These are phyloP conservation scores for Poliocrania exsul DNA, from an alignment of 2,797 vertebrate species.

Conservation along the genomic window DNA sequence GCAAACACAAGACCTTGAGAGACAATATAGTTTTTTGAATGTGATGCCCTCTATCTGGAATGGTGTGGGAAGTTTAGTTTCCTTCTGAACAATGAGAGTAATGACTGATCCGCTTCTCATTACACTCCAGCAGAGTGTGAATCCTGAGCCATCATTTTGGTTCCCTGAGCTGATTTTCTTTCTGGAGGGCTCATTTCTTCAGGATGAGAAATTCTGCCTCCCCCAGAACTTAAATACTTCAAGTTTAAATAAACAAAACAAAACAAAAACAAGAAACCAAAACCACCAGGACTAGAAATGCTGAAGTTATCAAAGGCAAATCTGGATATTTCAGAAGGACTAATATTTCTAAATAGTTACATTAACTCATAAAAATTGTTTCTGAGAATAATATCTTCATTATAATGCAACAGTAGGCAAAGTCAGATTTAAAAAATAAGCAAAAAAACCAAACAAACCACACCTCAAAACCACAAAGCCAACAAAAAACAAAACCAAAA, in stretches of 20 bases:
- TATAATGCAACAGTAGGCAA: background rate
- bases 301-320: background rate
- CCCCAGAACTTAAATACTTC: background rate
- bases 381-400: background rate
- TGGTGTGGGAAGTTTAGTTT: background rate
- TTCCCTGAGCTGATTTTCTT: background rate
- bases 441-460: background rate
- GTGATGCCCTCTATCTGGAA: background rate
- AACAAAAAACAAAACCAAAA: background rate
- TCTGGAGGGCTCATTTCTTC: background rate
- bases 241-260: background rate
- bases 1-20: background rate
- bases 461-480: background rate
- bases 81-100: rapidly evolving
- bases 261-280: background rate
- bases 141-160: background rate
- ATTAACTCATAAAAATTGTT: background rate
- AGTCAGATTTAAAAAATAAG: background rate
- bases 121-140: background rate
- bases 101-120: background rate
- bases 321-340: background rate
- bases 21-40: background rate
- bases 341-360: background rate
- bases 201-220: background rate
- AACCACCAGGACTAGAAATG: background rate